A percentile compares a stretch with the other conserved stretches of the same genome.
Conservation (phyloP, 2,888 invertebrate species). For the Trichogramma evanescens region DNA sequence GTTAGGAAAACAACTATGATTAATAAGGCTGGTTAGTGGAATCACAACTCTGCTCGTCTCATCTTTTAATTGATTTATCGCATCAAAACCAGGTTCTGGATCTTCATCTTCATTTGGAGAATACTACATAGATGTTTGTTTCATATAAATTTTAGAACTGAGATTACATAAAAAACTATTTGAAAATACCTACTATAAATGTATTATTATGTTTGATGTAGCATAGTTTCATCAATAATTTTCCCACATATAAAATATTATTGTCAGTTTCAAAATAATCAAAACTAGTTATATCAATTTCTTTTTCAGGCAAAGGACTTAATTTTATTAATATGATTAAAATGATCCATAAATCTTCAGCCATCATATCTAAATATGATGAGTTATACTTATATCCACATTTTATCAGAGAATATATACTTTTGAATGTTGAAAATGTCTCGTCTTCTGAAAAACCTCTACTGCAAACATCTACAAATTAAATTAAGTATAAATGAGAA, state of each 20-base stretch:
- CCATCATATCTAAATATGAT: neutral
- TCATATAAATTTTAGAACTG: neutral
- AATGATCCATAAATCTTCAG: neutral
- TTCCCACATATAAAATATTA: constrained; percentile 3
- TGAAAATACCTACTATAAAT: neutral
- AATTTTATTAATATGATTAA: too few species aligned
- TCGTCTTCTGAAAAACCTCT: constrained; percentile 3
- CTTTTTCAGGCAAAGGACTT: too few species aligned
- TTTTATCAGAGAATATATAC: neutral
- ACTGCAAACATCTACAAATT: neutral
- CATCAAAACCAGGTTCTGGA: neutral
- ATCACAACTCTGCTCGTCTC: constrained; percentile 1
- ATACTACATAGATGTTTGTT: neutral
- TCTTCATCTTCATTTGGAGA: neutral
- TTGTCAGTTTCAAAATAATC: neutral
- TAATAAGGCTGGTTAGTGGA: constrained; percentile 10
- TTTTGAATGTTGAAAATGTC: constrained; percentile 4
- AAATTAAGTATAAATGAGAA: neutral
- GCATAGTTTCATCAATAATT: constrained; percentile 1
- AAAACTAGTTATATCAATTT: too few species aligned
- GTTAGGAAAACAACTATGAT: constrained; percentile 13
- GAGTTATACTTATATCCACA: too few species aligned
- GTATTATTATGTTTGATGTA: neutral
- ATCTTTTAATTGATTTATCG: neutral
- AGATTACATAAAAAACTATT: too few species aligned